Evolutionary conservation across 2,797 vertebrate genomes (phyloP).

Genomic region (Liasis olivaceus): DNA sequence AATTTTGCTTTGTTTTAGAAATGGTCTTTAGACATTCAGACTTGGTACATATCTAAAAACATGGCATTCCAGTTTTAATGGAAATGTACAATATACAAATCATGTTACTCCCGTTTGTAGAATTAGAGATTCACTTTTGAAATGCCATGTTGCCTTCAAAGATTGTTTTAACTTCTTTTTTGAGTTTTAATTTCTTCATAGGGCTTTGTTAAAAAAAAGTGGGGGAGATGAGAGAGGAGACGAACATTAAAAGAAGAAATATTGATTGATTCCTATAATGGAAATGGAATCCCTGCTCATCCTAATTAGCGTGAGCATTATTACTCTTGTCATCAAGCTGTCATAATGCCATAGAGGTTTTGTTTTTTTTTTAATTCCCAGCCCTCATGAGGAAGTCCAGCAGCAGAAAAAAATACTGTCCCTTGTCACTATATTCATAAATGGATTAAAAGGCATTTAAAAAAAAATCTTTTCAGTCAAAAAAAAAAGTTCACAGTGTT

Average conservation of each 20-base stretch:
- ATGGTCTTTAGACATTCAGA: background rate
- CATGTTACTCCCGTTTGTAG: conserved; percentile 68
- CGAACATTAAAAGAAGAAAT: background rate
- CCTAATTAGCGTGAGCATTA: conserved; percentile 74
- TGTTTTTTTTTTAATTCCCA: conserved; percentile 34
- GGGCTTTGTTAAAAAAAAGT: conserved; percentile 26
- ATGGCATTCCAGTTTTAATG: conserved; percentile 58
- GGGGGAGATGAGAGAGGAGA: background rate
- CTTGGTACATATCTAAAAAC: background rate
- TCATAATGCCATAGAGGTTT: conserved; percentile 61
- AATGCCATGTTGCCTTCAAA: conserved; percentile 65
- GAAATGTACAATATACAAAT: conserved; percentile 58
- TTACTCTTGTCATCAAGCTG: conserved; percentile 73
- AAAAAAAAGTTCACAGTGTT: conserved; percentile 15
- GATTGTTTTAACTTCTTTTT: conserved; percentile 61
- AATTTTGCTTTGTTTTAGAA: background rate
- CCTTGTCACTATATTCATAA: background rate
- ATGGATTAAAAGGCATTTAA: conserved; percentile 53
- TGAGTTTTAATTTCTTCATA: conserved; percentile 55
- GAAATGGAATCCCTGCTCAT: conserved; percentile 76
- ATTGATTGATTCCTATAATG: conserved; percentile 73
- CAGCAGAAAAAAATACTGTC: conserved; percentile 33
- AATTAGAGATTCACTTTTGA: conserved; percentile 71
- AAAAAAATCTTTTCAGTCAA: conserved; percentile 45
- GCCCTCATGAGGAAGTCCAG: conserved; percentile 48